phyloP scores from a whole-genome alignment of 2,797 vertebrate genomes.

The Jordanella pulchra region DNA sequence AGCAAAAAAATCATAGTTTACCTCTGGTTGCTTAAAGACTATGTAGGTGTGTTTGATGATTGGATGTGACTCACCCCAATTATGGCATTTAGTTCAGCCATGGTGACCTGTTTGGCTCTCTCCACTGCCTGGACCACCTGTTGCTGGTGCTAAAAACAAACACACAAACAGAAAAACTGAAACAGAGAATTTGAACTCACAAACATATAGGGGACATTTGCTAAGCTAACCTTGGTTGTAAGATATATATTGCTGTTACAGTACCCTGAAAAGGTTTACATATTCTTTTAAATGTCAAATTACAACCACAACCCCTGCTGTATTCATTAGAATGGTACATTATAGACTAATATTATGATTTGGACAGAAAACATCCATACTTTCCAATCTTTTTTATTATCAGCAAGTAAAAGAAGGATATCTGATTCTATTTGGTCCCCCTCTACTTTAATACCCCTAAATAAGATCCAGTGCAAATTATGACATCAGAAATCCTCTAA shows the following conservation, averaged over 20 bases:
- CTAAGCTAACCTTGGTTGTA: not conserved
- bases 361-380: not conserved
- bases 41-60: conserved; percentile 21
- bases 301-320: not conserved
- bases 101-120: conserved; percentile 94
- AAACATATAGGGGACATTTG: not conserved
- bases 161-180: conserved; percentile 10
- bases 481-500: too few relatives aligned
- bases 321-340: not conserved
- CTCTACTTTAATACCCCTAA: too few relatives aligned
- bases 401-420: not conserved
- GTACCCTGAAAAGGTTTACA: not conserved
- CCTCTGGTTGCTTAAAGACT: not conserved
- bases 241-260: not conserved
- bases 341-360: not conserved
- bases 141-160: conserved; percentile 70
- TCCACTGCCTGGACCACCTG: conserved; percentile 83
- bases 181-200: conserved; percentile 14
- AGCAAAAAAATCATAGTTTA: not conserved
- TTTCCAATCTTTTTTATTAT: too few relatives aligned
- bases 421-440: too few relatives aligned
- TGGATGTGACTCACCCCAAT: conserved; percentile 86
- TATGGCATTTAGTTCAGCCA: conserved; percentile 95
- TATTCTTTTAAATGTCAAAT: not conserved
- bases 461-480: too few relatives aligned